phyloP scores from a whole-genome alignment of 1,140 invertebrate species.

The Branchinecta lynchi region DNA sequence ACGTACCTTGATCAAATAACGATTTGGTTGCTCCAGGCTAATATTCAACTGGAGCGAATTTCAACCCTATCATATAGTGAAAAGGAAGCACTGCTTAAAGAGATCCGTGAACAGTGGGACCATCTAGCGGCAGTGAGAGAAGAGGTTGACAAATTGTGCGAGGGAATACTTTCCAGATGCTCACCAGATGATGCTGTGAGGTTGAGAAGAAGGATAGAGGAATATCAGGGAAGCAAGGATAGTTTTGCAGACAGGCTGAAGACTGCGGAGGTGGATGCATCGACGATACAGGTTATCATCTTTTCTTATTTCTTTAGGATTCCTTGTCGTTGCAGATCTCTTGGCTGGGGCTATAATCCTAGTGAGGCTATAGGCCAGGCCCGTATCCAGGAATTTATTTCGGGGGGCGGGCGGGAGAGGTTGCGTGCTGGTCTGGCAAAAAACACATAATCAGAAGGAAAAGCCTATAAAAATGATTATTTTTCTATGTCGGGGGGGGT shows the following conservation, averaged over 20 bases:
- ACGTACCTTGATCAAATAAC: neutral
- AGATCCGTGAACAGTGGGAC: neutral
- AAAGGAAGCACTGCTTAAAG: neutral
- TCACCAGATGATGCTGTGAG: neutral
- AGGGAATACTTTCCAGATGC: neutral
- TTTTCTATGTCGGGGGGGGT: no score
- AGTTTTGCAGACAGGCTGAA: neutral
- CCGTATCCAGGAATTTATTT: no score
- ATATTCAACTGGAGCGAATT: neutral
- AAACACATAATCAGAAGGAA: no score
- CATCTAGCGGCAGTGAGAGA: neutral
- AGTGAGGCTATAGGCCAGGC: no score
- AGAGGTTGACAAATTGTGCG: neutral
- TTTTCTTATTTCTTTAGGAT: no score
- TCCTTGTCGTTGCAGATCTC: no score
- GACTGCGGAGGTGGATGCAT: neutral
- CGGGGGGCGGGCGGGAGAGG: no score
- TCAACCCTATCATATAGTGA: neutral
- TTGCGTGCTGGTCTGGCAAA: no score
- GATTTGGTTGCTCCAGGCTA: neutral
- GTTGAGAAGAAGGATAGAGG: neutral
- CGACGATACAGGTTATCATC: neutral
- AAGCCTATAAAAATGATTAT: no score
- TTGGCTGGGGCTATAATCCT: no score
- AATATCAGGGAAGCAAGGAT: neutral